A percentile compares a stretch with the other conserved stretches of the same genome.
These are phyloP conservation scores for Acanthococcus lagerstroemiae DNA, from an alignment of 2,888 invertebrate species.

Conservation along the genomic window DNA sequence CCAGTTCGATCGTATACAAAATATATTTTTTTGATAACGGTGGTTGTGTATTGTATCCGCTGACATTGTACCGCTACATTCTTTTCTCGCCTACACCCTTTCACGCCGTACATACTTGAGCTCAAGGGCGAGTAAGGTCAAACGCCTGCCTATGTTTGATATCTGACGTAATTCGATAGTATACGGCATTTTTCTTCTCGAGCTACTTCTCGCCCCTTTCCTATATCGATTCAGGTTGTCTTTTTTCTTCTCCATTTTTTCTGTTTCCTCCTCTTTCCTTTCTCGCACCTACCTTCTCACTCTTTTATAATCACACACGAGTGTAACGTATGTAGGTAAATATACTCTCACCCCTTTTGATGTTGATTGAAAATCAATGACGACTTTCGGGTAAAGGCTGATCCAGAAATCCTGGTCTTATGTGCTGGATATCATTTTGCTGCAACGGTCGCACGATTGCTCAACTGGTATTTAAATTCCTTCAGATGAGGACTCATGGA, in stretches of 20 bases:
- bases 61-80: conserved; percentile 20
- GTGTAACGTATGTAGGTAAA: too few relatives aligned
- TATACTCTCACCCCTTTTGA: too few relatives aligned
- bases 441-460: too few relatives aligned
- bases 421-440: too few relatives aligned
- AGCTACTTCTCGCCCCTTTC: not conserved
- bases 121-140: conserved; percentile 27
- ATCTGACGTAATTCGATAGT: conserved; percentile 18
- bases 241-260: not conserved
- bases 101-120: not conserved
- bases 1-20: conserved; percentile 9
- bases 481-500: too few relatives aligned
- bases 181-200: not conserved
- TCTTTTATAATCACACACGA: not conserved
- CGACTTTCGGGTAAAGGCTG: too few relatives aligned
- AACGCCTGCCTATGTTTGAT: conserved; percentile 26
- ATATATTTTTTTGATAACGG: conserved; percentile 20
- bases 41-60: conserved; percentile 11
- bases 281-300: not conserved
- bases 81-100: conserved; percentile 22
- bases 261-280: not conserved
- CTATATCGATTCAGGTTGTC: not conserved
- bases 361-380: too few relatives aligned
- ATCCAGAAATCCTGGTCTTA: too few relatives aligned
- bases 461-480: too few relatives aligned